phyloP scores from a whole-genome alignment of 1,140 invertebrate genomes.

The Acromyrmex heyeri region DNA sequence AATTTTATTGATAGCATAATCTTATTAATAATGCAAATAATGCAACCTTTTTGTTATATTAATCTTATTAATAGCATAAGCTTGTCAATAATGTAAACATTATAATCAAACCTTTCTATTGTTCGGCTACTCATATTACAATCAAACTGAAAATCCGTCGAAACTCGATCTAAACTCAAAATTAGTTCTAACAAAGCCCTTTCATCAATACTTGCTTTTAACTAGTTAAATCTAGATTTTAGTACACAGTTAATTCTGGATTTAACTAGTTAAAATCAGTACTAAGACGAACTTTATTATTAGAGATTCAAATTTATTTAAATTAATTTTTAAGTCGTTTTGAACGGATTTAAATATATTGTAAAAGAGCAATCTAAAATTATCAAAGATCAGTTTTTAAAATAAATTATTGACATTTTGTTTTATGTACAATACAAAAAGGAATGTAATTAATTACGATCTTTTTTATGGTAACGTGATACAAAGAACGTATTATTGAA shows the following conservation, averaged over 20 bases:
- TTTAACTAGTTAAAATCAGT: not conserved
- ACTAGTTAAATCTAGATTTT: slow-evolving; percentile 5
- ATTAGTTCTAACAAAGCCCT: slow-evolving; percentile 9
- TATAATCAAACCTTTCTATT: not conserved
- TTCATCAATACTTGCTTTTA: slow-evolving; percentile 7
- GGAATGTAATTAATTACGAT: slow-evolving; percentile 17
- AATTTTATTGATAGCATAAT: not conserved
- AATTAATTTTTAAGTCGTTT: slow-evolving; percentile 4
- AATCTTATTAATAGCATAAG: not conserved
- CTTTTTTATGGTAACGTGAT: not conserved
- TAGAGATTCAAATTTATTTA: not conserved
- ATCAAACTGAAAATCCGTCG: not conserved
- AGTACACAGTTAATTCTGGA: not conserved
- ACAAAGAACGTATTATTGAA: slow-evolving; percentile 28
- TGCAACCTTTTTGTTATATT: not conserved
- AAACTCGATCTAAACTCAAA: slow-evolving; percentile 15
- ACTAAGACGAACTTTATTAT: not conserved
- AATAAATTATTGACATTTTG: not conserved
- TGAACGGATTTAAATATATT: not conserved
- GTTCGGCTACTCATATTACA: not conserved
- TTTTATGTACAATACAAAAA: not conserved
- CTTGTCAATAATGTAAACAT: not conserved
- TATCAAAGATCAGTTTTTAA: not conserved
- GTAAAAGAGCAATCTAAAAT: not conserved
- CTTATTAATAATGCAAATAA: not conserved